Evolutionary conservation across 2,888 invertebrate species (phyloP), one percentile per base, ranked within the genome.

Genomic region (Plemyria rubiginata): DNA sequence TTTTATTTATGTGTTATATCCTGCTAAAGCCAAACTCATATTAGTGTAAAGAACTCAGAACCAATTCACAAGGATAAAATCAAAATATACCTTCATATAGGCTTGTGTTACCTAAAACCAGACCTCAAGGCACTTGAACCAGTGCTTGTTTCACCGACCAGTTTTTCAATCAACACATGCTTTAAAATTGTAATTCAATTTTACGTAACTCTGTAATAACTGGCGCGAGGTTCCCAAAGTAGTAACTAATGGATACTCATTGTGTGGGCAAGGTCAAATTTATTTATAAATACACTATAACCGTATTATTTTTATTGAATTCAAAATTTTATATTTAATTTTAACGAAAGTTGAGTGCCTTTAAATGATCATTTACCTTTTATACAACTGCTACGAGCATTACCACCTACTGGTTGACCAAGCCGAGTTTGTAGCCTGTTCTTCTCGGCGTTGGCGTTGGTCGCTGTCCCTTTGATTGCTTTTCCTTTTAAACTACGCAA

Each of bases 221-320:
- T 84, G 72, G 88, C 82, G 81, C 86, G 87, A 87, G 89, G 87
- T 82, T 85, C 77, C 75, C 63, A 80, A 78, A 78, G 79, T 82
- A 28, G 38, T 40, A 59, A 36, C 13, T 59, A 86, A 84, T 82
- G 80, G 78, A 75, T 78, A 76, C 80, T 82, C 84, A 83, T 83
- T 82, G 76, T 78, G 66, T 74, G 69, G 64, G 70, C 87, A 86
- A 90, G 90, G 90, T 78, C 84, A 74, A 70, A n/a, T n/a, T 76
- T 73, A 71, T 70, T 70, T 76, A 70, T 65, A 60, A 74, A 74
- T 76, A 74, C 68, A 71, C 63, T 71, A 72, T 76, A 58, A 65
- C 73, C 77, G 68, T 40, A 38, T 15, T 38, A 22, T 54, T 38
- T 56, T 45, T 51, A 3, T 45, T 41, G 36, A 15, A 29, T n/a